These are phyloP conservation scores for Lasiurus cinereus DNA, from an alignment of 2,113 vertebrate genomes.

Conservation along the genomic window DNA sequence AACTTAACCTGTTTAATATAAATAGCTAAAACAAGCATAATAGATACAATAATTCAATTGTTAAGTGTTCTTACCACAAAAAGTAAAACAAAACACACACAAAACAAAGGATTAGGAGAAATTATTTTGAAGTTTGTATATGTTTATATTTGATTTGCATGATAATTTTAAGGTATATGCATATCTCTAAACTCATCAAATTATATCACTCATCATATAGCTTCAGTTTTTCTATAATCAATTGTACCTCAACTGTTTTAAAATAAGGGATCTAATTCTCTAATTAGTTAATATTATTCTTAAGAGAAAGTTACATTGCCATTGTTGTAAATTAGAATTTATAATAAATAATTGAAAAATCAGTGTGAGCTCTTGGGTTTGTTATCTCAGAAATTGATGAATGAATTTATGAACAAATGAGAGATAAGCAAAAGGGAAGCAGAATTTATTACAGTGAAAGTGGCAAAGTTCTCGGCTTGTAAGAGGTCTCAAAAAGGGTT, in stretches of 20 bases:
- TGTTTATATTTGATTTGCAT: neutral
- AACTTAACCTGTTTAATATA: neutral
- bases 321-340: neutral
- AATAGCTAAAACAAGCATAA: neutral
- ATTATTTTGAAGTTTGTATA: neutral
- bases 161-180: neutral
- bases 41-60: neutral
- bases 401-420: too few relatives aligned
- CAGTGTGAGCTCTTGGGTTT: too few relatives aligned
- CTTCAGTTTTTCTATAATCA: neutral
- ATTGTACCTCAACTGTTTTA: neutral
- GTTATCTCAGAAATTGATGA: too few relatives aligned
- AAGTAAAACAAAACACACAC: neutral
- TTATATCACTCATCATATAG: neutral
- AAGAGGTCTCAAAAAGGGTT: too few relatives aligned
- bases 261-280: neutral
- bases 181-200: neutral
- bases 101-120: neutral
- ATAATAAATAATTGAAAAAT: neutral
- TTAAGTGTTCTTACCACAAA: neutral
- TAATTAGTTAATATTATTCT: neutral
- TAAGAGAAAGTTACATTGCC: neutral
- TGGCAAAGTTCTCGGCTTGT: too few relatives aligned
- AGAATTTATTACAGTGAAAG: too few relatives aligned
- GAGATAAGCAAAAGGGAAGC: too few relatives aligned